phyloP scores from a whole-genome alignment of 2,888 invertebrate species.

The Agonum fuliginosum region DNA sequence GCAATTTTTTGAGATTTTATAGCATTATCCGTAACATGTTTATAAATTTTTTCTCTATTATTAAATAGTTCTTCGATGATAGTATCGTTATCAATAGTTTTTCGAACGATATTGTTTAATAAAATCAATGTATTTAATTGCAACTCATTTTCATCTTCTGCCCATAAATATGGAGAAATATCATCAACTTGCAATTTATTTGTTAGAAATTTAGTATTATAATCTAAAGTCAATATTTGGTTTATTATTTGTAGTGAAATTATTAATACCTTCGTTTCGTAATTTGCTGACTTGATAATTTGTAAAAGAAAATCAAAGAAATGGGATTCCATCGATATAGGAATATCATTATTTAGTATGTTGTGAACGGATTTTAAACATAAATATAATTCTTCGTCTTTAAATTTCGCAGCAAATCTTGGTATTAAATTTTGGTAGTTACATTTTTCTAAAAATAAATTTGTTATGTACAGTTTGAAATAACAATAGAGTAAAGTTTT shows the following conservation, averaged over 20 bases:
- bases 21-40: conserved; percentile 48
- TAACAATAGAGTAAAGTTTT: conserved; percentile 2
- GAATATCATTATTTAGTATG: background rate
- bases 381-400: conserved; percentile 1
- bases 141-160: conserved; percentile 64
- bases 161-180: conserved; percentile 66
- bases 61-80: conserved; percentile 34
- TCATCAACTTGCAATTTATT: conserved; percentile 62
- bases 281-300: conserved; percentile 28
- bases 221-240: conserved; percentile 38
- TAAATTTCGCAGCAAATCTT: conserved; percentile 31
- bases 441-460: conserved; percentile 25
- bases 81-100: conserved; percentile 26
- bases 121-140: conserved; percentile 68
- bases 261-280: conserved; percentile 3
- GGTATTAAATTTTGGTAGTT: conserved; percentile 50
- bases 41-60: conserved; percentile 43
- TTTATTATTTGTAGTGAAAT: conserved; percentile 32
- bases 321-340: background rate
- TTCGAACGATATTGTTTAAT: conserved; percentile 68
- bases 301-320: conserved; percentile 45
- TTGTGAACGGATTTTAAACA: conserved; percentile 27
- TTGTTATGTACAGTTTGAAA: background rate
- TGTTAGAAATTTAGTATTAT: conserved; percentile 54
- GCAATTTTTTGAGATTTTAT: conserved; percentile 64